Conservation (phyloP, 2,888 invertebrate species). For the Pantelozetes paolii region DNA sequence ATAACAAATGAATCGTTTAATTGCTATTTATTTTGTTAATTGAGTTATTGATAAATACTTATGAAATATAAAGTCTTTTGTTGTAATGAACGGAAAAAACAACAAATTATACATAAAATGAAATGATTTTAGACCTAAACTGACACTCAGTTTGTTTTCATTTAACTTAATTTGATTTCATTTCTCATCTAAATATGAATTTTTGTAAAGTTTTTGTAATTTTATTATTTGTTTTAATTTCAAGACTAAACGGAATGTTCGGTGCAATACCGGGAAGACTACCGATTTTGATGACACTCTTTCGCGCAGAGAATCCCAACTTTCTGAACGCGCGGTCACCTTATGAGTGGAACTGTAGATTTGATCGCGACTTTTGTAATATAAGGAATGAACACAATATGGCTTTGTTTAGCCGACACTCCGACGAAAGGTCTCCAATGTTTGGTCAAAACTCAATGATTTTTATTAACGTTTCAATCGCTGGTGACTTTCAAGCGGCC, state of each 20-base stretch:
- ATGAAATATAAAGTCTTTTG: not conserved
- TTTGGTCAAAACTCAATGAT: constrained; percentile 16
- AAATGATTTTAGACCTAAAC: not conserved
- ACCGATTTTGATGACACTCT: constrained; percentile 13
- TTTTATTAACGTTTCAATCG: not conserved
- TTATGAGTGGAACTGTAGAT: constrained; percentile 2
- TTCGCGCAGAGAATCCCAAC: not conserved
- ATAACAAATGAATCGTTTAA: not conserved
- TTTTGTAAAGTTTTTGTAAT: not conserved
- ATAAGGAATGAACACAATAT: not conserved
- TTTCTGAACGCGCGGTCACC: not conserved
- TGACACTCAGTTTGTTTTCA: not conserved
- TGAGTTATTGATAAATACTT: not conserved
- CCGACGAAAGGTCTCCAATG: not conserved
- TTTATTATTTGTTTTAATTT: not conserved
- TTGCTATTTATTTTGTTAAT: constrained; percentile 7
- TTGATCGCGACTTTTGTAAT: constrained; percentile 24
- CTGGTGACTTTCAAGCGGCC: not conserved
- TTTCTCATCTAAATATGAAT: not conserved
- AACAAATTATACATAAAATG: not conserved
- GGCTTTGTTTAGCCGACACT: not conserved
- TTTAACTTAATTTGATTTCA: not conserved
- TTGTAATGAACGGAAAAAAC: too few relatives aligned
- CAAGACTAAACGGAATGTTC: not conserved
- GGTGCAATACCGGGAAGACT: constrained; percentile 4